These are phyloP conservation scores for Diloba caeruleocephala DNA, from an alignment of 2,888 invertebrate genomes.

Conservation along the genomic window DNA sequence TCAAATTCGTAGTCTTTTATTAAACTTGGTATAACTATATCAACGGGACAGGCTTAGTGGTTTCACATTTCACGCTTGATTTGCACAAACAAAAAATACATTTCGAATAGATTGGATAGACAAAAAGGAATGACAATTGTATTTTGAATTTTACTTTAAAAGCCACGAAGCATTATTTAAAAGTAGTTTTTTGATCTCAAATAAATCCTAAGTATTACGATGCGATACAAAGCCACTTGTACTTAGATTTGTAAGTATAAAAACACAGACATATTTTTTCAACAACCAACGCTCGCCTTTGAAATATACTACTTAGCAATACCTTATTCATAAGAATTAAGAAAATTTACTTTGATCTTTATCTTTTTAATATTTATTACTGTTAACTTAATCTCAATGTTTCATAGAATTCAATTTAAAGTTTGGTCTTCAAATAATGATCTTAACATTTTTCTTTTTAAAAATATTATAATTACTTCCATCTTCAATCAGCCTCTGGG, in stretches of 20 bases:
- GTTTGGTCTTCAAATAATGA: not conserved
- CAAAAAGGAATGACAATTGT: conserved; percentile 9
- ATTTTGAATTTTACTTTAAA: conserved; percentile 7
- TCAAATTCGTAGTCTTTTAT: too few relatives aligned
- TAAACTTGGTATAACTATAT: too few relatives aligned
- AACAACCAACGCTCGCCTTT: not conserved
- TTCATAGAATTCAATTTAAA: not conserved
- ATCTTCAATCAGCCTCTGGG: too few relatives aligned
- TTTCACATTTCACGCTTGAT: too few relatives aligned
- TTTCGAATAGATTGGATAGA: not conserved
- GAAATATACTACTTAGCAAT: not conserved
- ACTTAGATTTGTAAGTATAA: not conserved
- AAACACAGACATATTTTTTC: not conserved
- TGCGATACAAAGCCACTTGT: conserved; percentile 2
- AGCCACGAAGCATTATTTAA: conserved; percentile 7
- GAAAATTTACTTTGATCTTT: not conserved
- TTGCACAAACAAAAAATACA: not conserved
- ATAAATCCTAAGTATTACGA: conserved; percentile 8
- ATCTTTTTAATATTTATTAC: not conserved
- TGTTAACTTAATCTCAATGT: not conserved
- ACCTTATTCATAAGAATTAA: conserved; percentile 4
- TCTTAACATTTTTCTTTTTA: not conserved
- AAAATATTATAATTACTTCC: too few relatives aligned
- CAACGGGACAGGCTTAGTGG: too few relatives aligned
- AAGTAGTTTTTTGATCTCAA: conserved; percentile 6